A percentile compares a stretch with the other conserved stretches of the same genome.
Conservation (phyloP, 2,888 invertebrate genomes). For the Coecobrya sp. region DNA sequence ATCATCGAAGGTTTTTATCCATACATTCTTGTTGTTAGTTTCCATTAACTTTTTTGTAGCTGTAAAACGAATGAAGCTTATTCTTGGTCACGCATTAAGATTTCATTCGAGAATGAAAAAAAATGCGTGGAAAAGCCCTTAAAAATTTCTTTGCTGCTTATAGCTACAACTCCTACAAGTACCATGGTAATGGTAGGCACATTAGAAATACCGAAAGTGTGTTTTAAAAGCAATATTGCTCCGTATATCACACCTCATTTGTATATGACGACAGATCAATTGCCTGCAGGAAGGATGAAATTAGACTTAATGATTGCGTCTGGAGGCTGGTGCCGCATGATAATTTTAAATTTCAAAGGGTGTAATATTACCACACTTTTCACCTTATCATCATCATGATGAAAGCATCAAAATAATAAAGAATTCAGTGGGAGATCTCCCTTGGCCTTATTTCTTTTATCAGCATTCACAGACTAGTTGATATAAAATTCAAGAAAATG, state of each 20-base stretch:
- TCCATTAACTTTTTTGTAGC: slow-evolving; percentile 40
- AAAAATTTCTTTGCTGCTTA: slow-evolving; percentile 38
- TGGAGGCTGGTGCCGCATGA: slow-evolving; percentile 82
- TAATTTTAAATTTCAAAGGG: slow-evolving; percentile 84
- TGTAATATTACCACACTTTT: slow-evolving; percentile 82
- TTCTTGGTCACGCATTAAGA: slow-evolving; percentile 71
- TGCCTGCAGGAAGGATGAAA: slow-evolving; percentile 79
- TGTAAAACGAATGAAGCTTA: slow-evolving; percentile 2
- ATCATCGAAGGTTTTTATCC: slow-evolving; percentile 11
- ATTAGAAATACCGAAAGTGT: slow-evolving; percentile 37
- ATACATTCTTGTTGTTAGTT: background rate
- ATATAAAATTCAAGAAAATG: background rate
- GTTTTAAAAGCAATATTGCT: slow-evolving; percentile 65
- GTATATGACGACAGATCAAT: slow-evolving; percentile 79
- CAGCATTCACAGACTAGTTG: background rate
- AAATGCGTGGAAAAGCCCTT: slow-evolving; percentile 47
- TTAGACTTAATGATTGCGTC: slow-evolving; percentile 84
- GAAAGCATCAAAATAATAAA: slow-evolving; percentile 71
- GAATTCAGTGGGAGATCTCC: slow-evolving; percentile 43
- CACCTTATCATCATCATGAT: slow-evolving; percentile 82
- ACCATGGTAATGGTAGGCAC: background rate
- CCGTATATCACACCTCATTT: slow-evolving; percentile 82
- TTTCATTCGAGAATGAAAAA: slow-evolving; percentile 21
- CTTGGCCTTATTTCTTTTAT: slow-evolving; percentile 47
- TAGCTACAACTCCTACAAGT: slow-evolving; percentile 9